phyloP scores from a whole-genome alignment of 1,140 invertebrate genomes.

The Acyrthosiphon pisum region DNA sequence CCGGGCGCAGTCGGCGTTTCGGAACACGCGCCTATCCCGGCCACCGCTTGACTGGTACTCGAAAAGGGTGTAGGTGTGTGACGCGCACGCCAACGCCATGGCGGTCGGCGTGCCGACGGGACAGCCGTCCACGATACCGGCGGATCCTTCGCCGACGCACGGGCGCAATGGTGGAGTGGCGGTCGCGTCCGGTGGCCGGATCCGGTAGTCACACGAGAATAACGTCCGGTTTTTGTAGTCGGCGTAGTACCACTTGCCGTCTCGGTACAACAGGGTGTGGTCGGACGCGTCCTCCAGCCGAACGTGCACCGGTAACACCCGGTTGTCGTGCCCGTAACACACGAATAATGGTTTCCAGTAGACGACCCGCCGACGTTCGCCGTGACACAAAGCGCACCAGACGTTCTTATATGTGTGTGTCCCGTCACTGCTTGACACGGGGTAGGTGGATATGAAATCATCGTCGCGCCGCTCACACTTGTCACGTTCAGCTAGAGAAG shows the following conservation, averaged over 20 bases:
- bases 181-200: neutral
- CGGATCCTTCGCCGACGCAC: neutral
- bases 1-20: slow-evolving; percentile 48
- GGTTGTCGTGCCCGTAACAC: neutral
- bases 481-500: neutral
- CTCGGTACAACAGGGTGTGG: neutral
- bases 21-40: neutral
- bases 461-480: neutral
- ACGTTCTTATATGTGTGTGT: neutral
- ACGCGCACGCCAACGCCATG: neutral
- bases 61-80: neutral
- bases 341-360: slow-evolving; percentile 37
- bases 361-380: neutral
- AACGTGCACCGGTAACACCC: accelerated
- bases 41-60: neutral
- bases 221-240: neutral
- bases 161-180: neutral
- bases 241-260: slow-evolving; percentile 29
- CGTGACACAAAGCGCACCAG: slow-evolving; percentile 42
- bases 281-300: slow-evolving; percentile 3
- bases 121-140: neutral
- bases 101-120: neutral
- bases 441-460: neutral
- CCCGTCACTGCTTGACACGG: neutral
- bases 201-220: neutral